Conservation (phyloP, 2,888 invertebrate species). For the Cataglyphis albicans region DNA sequence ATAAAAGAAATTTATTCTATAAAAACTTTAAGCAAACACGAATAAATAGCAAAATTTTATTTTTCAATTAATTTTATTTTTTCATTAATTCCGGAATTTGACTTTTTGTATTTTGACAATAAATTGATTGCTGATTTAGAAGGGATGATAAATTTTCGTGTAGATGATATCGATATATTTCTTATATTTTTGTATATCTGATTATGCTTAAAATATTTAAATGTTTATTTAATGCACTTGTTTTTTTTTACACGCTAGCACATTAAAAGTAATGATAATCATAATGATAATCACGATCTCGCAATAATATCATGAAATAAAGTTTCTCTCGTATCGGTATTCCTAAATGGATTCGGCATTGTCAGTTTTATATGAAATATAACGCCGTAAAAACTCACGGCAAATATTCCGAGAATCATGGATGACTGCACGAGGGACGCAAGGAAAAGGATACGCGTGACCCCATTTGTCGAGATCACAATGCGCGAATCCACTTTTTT, state of each 20-base stretch:
- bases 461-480: constrained; percentile 48
- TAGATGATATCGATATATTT: neutral
- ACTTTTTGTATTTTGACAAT: neutral
- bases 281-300: neutral
- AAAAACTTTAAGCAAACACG: constrained; percentile 28
- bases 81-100: neutral
- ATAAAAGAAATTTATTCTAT: constrained; percentile 30
- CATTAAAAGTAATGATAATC: neutral
- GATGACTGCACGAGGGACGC: neutral
- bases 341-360: constrained; percentile 34
- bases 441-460: constrained; percentile 24
- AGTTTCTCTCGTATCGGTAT: constrained; percentile 4
- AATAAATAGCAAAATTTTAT: constrained; percentile 39
- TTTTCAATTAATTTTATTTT: constrained; percentile 23
- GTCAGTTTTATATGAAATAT: constrained; percentile 30
- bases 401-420: constrained; percentile 35
- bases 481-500: constrained; percentile 39
- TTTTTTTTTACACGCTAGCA: neutral
- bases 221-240: neutral
- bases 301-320: neutral
- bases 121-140: neutral
- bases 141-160: neutral
- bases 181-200: neutral
- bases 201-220: neutral
- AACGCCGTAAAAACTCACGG: constrained; percentile 36